These are phyloP conservation scores for Micronisus gabar DNA, from an alignment of 2,113 vertebrate genomes.

Conservation along the genomic window DNA sequence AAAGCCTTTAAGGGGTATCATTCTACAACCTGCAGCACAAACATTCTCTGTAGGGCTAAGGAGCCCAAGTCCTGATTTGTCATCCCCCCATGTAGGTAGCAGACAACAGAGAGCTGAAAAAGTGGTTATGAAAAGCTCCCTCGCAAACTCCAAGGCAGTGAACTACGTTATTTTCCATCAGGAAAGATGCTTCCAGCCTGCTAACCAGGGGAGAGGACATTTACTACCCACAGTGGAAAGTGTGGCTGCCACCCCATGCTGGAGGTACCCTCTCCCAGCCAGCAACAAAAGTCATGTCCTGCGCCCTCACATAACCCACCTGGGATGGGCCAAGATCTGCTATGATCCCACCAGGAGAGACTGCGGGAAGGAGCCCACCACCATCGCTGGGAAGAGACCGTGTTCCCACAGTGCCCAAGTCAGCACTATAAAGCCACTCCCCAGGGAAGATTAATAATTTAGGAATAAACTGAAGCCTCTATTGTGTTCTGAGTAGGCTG, in stretches of 20 bases:
- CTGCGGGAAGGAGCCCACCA: neutral
- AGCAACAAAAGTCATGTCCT: neutral
- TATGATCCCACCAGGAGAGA: neutral
- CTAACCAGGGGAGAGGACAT: neutral
- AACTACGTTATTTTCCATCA: fast-evolving
- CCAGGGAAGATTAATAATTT: conserved; percentile 29
- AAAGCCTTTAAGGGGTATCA: neutral
- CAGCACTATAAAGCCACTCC: neutral
- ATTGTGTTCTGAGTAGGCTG: conserved; percentile 2
- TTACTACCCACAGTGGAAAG: neutral
- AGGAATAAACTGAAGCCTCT: neutral
- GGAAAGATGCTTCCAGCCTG: neutral
- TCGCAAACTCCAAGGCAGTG: neutral
- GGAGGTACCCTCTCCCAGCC: neutral
- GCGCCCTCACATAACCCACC: fast-evolving
- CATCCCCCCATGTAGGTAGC: neutral
- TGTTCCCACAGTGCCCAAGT: neutral
- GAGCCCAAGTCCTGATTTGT: neutral
- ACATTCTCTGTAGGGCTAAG: neutral
- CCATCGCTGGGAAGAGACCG: neutral
- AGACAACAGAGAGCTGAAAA: neutral
- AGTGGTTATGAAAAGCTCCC: neutral
- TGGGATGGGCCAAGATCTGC: neutral
- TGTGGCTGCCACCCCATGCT: neutral
- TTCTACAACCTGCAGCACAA: neutral